Evolutionary conservation across 1,140 invertebrate species (phyloP).

Genomic region (Macrotrachela quadricornifera): DNA sequence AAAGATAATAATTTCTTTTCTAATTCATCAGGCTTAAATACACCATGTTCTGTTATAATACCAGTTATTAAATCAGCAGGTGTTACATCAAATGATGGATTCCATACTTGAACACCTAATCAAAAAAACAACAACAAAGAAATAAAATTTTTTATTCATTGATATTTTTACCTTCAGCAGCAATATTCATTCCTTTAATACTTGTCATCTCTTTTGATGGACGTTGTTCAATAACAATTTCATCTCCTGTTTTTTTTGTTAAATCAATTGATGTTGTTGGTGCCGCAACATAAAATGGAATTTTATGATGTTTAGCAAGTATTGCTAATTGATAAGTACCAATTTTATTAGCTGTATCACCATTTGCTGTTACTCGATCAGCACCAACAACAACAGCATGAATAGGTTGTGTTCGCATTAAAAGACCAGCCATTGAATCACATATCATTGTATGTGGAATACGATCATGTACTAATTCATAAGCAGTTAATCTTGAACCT

Average conservation of each 20-base stretch:
- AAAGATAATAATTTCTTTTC: constrained; percentile 10
- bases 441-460: constrained; percentile 77
- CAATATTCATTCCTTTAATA: constrained; percentile 56
- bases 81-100: constrained; percentile 97
- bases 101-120: constrained; percentile 74
- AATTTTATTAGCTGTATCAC: constrained; percentile 97
- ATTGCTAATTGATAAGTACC: constrained; percentile 88
- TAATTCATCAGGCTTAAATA: constrained; percentile 42
- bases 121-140: constrained; percentile 6
- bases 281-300: constrained; percentile 86
- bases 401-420: constrained; percentile 48
- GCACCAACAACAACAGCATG: constrained; percentile 34
- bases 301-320: constrained; percentile 61
- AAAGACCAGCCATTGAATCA: constrained; percentile 73
- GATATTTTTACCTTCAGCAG: constrained; percentile 42
- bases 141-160: not conserved
- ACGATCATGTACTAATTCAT: constrained; percentile 73
- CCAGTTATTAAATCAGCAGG: constrained; percentile 72
- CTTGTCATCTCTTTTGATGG: constrained; percentile 68
- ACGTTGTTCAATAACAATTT: constrained; percentile 79
- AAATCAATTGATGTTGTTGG: constrained; percentile 76
- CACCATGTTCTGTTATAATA: constrained; percentile 80
- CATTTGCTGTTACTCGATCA: constrained; percentile 57
- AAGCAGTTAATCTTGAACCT: constrained; percentile 70
- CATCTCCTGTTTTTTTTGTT: constrained; percentile 48